Conservation (phyloP, 2,113 vertebrate genomes). For the Eolophus roseicapilla region DNA sequence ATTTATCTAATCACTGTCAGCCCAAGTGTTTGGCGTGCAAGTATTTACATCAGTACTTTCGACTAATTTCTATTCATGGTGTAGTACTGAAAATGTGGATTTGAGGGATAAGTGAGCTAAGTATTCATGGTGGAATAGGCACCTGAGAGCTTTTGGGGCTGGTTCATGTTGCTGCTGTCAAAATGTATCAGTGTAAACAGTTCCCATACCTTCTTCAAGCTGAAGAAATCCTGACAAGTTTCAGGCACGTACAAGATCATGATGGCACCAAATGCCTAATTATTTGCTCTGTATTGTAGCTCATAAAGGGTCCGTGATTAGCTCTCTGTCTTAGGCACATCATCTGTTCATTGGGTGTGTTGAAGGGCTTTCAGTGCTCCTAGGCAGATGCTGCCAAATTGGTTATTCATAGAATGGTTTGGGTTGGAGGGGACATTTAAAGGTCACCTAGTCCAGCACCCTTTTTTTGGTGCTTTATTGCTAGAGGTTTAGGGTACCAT, state of each 20-base stretch:
- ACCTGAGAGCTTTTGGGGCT: not conserved
- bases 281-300: not conserved
- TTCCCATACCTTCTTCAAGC: not conserved
- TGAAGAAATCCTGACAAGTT: not conserved
- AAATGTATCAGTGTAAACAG: not conserved
- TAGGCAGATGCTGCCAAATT: not conserved
- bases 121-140: not conserved
- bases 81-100: not conserved
- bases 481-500: not conserved
- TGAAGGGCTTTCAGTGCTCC: not conserved
- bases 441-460: not conserved
- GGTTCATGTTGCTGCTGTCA: not conserved
- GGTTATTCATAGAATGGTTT: not conserved
- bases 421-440: not conserved
- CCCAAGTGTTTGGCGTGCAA: not conserved
- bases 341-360: not conserved
- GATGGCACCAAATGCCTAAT: not conserved
- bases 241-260: not conserved
- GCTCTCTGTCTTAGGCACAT: not conserved
- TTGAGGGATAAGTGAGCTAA: not conserved
- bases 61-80: not conserved
- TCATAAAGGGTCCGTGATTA: not conserved
- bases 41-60: not conserved
- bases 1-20: constrained; percentile 11
- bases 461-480: not conserved